Evolutionary conservation across 2,113 vertebrate genomes (phyloP), one percentile per base, ranked within the genome.

Genomic region (Dryoscopus gambensis): DNA sequence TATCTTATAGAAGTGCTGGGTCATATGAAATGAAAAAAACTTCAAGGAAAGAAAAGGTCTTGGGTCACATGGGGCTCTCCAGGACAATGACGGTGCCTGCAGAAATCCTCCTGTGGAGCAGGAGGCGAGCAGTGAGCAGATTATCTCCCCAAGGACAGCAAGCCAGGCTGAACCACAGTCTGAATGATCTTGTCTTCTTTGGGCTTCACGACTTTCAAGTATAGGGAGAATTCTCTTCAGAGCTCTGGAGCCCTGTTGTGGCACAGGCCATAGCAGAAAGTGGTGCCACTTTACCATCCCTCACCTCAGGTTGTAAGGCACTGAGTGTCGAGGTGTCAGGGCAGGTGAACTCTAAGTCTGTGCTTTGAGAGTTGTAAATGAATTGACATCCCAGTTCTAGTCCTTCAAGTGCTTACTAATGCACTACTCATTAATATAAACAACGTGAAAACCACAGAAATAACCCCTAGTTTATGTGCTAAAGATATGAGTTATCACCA

Each of bases 281-380:
- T 6, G 44, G 1, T 28, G 59, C 46, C 35, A 3, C 30, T 68
- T 59, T 9, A 2, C 10, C 1, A 11, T 30, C 17, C 3, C 24
- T 78, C 18, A 23, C 17, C 28, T 57, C 0, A 1, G 16, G 5
- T 21, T 47, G 4, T 6, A 18, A 33, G 14, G 47, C 22, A 5
- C 8, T 8, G n/a, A n/a, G 4, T 27, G 31, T 4, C 1, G 6
- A 44, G 28, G 7, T 47, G 13, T 30, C 10, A 7, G 50, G n/a
- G 52, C 56, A 30, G 25, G 9, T 77, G 50, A 74, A 30, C 44
- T 59, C 31, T 1, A 4, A 30, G 8, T n/a, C 22, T 84, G 11
- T 64, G 50, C 53, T 70, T 31, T 35, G 23, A 60, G 23, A 60
- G 23, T 35, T n/a, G 3, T 25, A n/a, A 49, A 42, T 68, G 33